Conservation (phyloP, 2,888 invertebrate genomes). For the Drosophila suboccidentalis region DNA sequence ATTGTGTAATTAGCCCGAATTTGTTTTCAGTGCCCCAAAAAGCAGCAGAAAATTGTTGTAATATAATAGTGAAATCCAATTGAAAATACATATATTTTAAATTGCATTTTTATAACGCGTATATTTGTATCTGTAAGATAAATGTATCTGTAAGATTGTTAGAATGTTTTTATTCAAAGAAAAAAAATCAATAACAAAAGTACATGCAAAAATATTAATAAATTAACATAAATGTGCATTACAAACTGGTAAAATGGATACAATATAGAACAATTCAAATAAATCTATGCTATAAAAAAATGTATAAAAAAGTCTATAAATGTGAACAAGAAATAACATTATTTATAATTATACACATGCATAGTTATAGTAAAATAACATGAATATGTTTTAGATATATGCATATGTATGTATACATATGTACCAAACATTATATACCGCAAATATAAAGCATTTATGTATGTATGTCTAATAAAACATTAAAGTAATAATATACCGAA, state of each 20-base stretch:
- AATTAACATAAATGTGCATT: constrained; percentile 66
- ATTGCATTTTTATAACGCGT: constrained; percentile 69
- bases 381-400: constrained; percentile 38
- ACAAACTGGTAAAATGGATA: constrained; percentile 73
- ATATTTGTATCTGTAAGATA: constrained; percentile 56
- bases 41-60: constrained; percentile 39
- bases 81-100: constrained; percentile 56
- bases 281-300: constrained; percentile 18
- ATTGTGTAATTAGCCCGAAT: constrained; percentile 64
- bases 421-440: constrained; percentile 51
- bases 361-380: constrained; percentile 52
- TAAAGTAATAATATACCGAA: constrained; percentile 35
- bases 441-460: constrained; percentile 69
- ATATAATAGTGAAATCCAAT: constrained; percentile 42
- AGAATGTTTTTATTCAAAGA: constrained; percentile 57
- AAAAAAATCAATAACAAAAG: constrained; percentile 2
- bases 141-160: constrained; percentile 58
- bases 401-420: constrained; percentile 25
- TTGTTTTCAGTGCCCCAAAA: constrained; percentile 62
- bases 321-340: constrained; percentile 37
- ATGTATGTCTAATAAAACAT: constrained; percentile 41
- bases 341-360: constrained; percentile 39
- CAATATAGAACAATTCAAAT: constrained; percentile 69
- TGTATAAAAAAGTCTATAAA: constrained; percentile 32
- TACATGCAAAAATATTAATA: constrained; percentile 8